These are phyloP conservation scores for Pampus argenteus DNA, from an alignment of 2,797 vertebrate genomes.

Conservation along the genomic window DNA sequence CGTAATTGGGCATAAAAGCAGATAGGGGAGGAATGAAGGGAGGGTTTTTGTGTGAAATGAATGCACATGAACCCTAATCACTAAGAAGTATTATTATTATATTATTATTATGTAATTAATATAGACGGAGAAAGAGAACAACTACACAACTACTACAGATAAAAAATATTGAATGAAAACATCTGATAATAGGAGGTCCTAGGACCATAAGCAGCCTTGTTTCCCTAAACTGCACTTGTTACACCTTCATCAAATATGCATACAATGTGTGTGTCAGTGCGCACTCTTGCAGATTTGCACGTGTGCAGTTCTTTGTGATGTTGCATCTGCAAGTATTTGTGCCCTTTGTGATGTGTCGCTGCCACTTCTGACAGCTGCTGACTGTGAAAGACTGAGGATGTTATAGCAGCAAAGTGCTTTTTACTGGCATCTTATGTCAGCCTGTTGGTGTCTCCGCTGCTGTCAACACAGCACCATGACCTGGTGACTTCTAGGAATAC, in stretches of 20 bases:
- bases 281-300: conserved; percentile 36
- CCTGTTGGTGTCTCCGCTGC: conserved; percentile 34
- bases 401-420: conserved; percentile 59
- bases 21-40: background rate
- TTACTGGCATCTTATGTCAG: conserved; percentile 39
- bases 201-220: conserved; percentile 2
- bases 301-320: conserved; percentile 29
- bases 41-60: conserved; percentile 18
- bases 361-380: conserved; percentile 68
- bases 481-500: conserved; percentile 28
- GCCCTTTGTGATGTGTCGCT: conserved; percentile 50
- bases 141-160: background rate
- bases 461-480: conserved; percentile 21
- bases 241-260: conserved; percentile 26
- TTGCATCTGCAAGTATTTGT: conserved; percentile 40
- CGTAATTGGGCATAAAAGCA: conserved; percentile 49
- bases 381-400: conserved; percentile 62
- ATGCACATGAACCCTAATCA: conserved; percentile 14
- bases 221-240: conserved; percentile 9
- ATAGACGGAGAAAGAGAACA: conserved; percentile 5
- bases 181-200: conserved; percentile 7
- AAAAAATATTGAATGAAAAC: conserved; percentile 16
- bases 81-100: conserved; percentile 14
- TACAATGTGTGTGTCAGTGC: conserved; percentile 9
- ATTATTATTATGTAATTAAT: conserved; percentile 20